Evolutionary conservation across 2,113 vertebrate genomes (phyloP), one percentile per base, ranked within the genome.

Genomic region (Erythrocercus mccallii): DNA sequence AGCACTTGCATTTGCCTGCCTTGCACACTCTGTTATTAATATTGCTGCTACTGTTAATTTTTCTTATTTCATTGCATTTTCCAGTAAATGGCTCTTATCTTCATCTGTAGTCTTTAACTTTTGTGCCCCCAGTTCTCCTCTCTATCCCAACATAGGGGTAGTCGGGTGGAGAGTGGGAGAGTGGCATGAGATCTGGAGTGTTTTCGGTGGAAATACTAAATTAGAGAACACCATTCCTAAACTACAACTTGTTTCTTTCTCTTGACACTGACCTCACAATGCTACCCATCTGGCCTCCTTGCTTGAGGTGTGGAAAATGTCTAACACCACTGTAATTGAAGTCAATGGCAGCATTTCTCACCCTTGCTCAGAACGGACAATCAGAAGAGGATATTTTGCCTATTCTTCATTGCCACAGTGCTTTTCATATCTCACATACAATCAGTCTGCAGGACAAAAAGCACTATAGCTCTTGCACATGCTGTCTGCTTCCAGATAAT

Each of bases 1-100:
- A 80, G 3, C 11, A 35, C 11, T 42, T 1, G 0, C 0, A 22
- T 15, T 18, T 35, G 6, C 42, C 25, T 56, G 6, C 21, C 35
- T 56, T 11, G 5, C 27, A 51, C 10, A 37, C 18, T 44, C 18
- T 22, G 3, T 27, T 22, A 21, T 45, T 15, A n/a, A 7, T n/a
- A 38, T 33, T 51, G 18, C 8, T 81, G 18, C 11, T 33, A 6
- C 6, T n/a, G 7, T 21, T 18, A 7, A 5, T 28, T 56, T 81
- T 88, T 44, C 22, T 28, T 45, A 45, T 51, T 73, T 30, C 8
- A 5, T 17, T n/a, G 19, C 12, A 21, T 8, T 18, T 81, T 66
- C 16, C 19, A 53, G 19, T 11, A 16, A 51, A 38, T 17, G 58
- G 8, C 15, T 42, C 27, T 42, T 74, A 21, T 66, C 31, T 54